These are phyloP conservation scores for Drosophila yakuba DNA, from an alignment of 1,140 invertebrate genomes.

Conservation along the genomic window DNA sequence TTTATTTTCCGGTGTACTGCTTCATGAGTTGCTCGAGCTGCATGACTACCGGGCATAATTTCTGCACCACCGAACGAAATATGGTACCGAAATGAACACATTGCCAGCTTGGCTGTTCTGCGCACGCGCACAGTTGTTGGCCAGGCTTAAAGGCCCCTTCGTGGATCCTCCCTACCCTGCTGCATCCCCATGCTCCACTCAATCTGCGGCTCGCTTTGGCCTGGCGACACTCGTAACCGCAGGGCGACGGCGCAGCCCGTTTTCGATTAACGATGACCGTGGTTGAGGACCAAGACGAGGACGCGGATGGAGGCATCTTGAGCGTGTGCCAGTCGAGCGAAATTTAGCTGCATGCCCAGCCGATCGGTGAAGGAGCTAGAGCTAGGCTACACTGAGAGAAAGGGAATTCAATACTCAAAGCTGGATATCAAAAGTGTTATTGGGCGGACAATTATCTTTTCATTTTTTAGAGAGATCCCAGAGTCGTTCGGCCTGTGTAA, in stretches of 20 bases:
- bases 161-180: not conserved
- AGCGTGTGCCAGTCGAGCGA: conserved; percentile 74
- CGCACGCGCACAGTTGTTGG: conserved; percentile 72
- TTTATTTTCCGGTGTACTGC: conserved; percentile 8
- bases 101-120: conserved; percentile 57
- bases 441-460: not conserved
- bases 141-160: conserved; percentile 23
- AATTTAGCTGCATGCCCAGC: conserved; percentile 39
- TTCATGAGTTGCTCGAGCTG: conserved; percentile 32
- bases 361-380: conserved; percentile 27
- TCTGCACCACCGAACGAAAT: conserved; percentile 57
- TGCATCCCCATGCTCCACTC: not conserved
- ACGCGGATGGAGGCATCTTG: conserved; percentile 23
- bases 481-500: conserved; percentile 3
- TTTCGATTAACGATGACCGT: conserved; percentile 69
- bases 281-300: conserved; percentile 23
- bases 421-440: not conserved
- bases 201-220: conserved; percentile 30
- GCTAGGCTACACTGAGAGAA: conserved; percentile 19
- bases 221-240: conserved; percentile 66
- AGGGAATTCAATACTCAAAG: not conserved
- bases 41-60: conserved; percentile 84
- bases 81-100: conserved; percentile 75
- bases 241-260: conserved; percentile 67
- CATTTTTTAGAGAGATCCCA: not conserved